Conservation (phyloP, 23 tunicate species). For the Halocynthia aurantium region DNA sequence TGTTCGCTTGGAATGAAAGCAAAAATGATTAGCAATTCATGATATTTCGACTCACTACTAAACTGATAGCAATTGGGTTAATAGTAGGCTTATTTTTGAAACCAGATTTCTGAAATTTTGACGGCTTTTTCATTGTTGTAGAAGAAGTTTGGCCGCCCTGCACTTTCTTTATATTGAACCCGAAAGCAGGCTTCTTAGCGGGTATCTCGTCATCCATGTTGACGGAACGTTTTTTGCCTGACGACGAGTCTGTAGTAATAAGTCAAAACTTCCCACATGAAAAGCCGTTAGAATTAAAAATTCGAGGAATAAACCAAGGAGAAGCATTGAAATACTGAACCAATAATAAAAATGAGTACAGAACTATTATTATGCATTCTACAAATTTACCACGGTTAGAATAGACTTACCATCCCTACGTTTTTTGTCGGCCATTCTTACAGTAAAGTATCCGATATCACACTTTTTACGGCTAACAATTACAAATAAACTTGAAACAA, state of each 20-base stretch:
- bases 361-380: neutral
- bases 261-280: slow-evolving; percentile 11
- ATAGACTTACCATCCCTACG: slow-evolving; percentile 9
- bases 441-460: no score
- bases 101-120: no score
- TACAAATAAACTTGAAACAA: no score
- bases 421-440: neutral
- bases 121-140: slow-evolving; percentile 14
- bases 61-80: slow-evolving; percentile 12
- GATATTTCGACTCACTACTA: slow-evolving; percentile 13
- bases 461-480: no score
- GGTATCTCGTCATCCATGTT: neutral
- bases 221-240: neutral
- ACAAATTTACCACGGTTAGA: neutral
- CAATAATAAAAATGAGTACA: no score
- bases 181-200: slow-evolving; percentile 15
- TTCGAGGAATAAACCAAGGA: neutral
- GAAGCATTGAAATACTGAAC: no score
- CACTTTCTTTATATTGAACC: slow-evolving; percentile 14
- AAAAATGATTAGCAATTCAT: neutral
- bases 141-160: neutral
- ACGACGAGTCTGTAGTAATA: slow-evolving; percentile 1
- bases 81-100: neutral
- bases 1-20: neutral
- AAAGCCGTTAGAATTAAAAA: neutral